phyloP scores from a whole-genome alignment of 30 jellyfish, hydroid and myxozoan genomes.

The Aurelia coerulea region DNA sequence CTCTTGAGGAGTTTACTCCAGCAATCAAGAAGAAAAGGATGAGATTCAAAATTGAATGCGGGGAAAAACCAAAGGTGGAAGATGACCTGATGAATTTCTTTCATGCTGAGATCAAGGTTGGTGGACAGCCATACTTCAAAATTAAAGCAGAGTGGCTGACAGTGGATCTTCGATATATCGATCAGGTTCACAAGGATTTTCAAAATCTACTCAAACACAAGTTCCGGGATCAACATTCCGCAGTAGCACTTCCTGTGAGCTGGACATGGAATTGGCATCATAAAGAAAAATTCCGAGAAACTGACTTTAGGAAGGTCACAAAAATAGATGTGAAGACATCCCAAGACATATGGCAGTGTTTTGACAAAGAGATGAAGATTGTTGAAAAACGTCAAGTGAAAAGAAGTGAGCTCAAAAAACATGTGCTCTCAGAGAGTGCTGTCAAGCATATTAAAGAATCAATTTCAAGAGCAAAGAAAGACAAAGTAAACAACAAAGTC shows the following conservation, averaged over 20 bases:
- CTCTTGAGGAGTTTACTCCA: background rate
- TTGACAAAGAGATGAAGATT: too few species aligned
- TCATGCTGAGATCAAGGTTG: background rate
- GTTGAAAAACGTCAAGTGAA: too few species aligned
- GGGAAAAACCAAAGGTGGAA: background rate
- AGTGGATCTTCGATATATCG: background rate
- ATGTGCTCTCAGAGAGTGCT: too few species aligned
- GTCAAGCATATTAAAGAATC: too few species aligned
- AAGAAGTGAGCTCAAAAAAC: too few species aligned
- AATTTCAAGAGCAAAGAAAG: too few species aligned
- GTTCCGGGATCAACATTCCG: background rate
- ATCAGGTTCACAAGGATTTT: background rate
- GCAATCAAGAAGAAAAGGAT: background rate
- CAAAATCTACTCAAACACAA: background rate
- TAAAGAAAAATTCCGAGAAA: too few species aligned
- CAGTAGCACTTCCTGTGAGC: background rate
- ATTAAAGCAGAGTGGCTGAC: background rate
- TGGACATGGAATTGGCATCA: background rate
- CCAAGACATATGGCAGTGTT: too few species aligned
- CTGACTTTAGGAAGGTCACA: too few species aligned
- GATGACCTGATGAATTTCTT: background rate
- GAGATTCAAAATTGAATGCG: background rate
- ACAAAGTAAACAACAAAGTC: too few species aligned
- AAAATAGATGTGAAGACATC: too few species aligned
- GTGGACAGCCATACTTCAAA: background rate